Percentiles rank a stretch among this genome's conserved stretches.
These are phyloP conservation scores for Nebria brevicollis DNA, from an alignment of 2,888 invertebrate species.

Conservation along the genomic window DNA sequence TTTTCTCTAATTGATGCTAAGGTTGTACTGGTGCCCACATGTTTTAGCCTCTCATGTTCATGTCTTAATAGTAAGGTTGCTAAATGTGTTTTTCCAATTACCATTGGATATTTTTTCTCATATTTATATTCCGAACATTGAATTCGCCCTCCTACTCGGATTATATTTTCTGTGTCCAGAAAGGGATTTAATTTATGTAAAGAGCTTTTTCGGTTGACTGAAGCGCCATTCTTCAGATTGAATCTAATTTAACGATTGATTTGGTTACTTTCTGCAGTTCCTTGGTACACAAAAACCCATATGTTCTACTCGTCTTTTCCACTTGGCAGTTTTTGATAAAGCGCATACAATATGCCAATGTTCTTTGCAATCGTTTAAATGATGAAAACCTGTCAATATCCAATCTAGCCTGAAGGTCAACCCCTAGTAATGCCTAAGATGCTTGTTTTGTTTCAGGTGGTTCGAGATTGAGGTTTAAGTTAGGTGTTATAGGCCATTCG, in stretches of 20 bases:
- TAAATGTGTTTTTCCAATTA: background rate
- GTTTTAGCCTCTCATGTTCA: background rate
- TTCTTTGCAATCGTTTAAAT: constrained; percentile 2
- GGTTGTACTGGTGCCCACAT: background rate
- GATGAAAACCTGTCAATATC: background rate
- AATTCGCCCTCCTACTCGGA: constrained; percentile 18
- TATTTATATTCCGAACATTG: background rate
- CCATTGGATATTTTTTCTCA: constrained; percentile 19
- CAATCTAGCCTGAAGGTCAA: background rate
- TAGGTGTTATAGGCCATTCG: constrained; percentile 8
- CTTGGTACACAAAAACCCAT: too few relatives aligned
- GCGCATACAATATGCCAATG: background rate
- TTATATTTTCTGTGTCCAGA: constrained; percentile 6
- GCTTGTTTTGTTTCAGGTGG: too few relatives aligned
- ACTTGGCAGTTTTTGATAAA: background rate
- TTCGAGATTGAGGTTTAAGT: too few relatives aligned
- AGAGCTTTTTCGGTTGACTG: background rate
- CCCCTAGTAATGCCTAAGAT: too few relatives aligned
- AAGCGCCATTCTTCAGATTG: background rate
- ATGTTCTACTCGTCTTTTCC: background rate
- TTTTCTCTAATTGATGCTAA: constrained; percentile 8
- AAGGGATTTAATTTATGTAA: constrained; percentile 5
- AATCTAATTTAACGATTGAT: background rate
- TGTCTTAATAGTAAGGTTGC: background rate
- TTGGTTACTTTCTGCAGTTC: background rate